Evolutionary conservation across 1,140 invertebrate genomes (phyloP).

Genomic region (Caenorhabditis latens): DNA sequence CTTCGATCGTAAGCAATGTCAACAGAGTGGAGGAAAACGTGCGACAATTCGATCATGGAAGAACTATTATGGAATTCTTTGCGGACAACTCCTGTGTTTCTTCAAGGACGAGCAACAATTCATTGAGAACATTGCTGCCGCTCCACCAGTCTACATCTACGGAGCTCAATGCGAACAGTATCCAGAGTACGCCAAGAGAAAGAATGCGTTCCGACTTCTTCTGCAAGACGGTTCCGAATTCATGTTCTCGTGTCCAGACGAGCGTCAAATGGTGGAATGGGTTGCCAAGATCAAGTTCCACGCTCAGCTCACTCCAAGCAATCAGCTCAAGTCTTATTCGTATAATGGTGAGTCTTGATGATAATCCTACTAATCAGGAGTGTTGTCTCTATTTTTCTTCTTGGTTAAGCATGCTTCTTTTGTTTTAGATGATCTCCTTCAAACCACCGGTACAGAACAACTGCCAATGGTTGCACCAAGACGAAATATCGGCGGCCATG

Average conservation of each 20-base stretch:
- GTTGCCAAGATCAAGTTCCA: conserved; percentile 93
- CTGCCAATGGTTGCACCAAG: conserved; percentile 36
- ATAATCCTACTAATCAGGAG: not conserved
- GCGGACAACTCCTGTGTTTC: conserved; percentile 95
- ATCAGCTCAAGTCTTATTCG: conserved; percentile 83
- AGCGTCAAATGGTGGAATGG: conserved; percentile 90
- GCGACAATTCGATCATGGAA: conserved; percentile 96
- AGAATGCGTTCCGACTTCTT: conserved; percentile 86
- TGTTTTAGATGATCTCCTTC: conserved; percentile 50
- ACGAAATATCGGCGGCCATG: conserved; percentile 23
- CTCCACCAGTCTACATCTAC: conserved; percentile 88
- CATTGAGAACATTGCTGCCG: conserved; percentile 86
- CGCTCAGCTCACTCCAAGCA: conserved; percentile 88
- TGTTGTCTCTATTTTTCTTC: not conserved
- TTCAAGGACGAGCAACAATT: conserved; percentile 85
- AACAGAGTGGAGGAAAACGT: conserved; percentile 91
- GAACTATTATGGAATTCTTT: conserved; percentile 92
- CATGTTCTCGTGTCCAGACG: conserved; percentile 85
- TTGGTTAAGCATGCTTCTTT: conserved; percentile 24
- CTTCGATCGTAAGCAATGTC: conserved; percentile 93
- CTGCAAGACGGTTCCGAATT: conserved; percentile 90
- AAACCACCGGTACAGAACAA: conserved; percentile 20
- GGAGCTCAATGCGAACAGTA: conserved; percentile 74
- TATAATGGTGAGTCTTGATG: conserved; percentile 9
- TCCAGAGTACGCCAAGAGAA: conserved; percentile 93